Base-by-base conservation (phyloP, 2,888 invertebrate species). In the Anorthoa munda region DNA sequence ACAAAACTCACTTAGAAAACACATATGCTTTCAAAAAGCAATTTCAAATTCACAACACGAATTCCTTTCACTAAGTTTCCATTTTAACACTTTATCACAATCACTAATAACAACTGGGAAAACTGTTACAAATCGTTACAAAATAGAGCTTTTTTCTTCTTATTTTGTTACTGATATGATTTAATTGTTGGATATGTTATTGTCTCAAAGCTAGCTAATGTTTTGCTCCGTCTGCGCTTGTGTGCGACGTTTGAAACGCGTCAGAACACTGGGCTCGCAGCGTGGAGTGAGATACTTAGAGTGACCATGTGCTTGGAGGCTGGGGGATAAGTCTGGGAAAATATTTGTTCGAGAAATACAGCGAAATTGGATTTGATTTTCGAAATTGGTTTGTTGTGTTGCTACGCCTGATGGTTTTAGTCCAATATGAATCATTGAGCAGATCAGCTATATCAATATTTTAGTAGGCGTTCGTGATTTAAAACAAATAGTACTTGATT, bases 261-360 rank as follows among this genome's bases (percentile, higher is more conserved):
- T 79, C 85, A 80, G 81, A 76, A 81, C 79, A 89, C 89, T 87
- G 88, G 84, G 86, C 77, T 75, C 77, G 67, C 77, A 79, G 75
- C 76, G 65, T 83, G 86, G 87, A 84, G 87, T 85, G 87, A 86
- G 88, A 87, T 74, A 65, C 60, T 23, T 76, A 82, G 86, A 83
- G 90, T 85, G 88, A 66, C 90, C 72, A 89, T 50, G 76, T 18
- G 21, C 60, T 66, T 0, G 66, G 84, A 84, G 64, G 81, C 83
- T 83, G 83, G 18, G 53, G 68, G 76, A 71, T 50, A n/a, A 17
- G 4, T 70, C 11, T 17, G 39, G 39, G 13, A 45, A 23, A 48
- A 60, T 56, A 72, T 59, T 70, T 77, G 13, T 18, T n/a, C 0
- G 3, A 51, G n/a, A 48, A 23, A 45, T 64, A n/a, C 15, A 76